Evolutionary conservation across 1,140 invertebrate species (phyloP).

Genomic region (Caenorhabditis inopinata): DNA sequence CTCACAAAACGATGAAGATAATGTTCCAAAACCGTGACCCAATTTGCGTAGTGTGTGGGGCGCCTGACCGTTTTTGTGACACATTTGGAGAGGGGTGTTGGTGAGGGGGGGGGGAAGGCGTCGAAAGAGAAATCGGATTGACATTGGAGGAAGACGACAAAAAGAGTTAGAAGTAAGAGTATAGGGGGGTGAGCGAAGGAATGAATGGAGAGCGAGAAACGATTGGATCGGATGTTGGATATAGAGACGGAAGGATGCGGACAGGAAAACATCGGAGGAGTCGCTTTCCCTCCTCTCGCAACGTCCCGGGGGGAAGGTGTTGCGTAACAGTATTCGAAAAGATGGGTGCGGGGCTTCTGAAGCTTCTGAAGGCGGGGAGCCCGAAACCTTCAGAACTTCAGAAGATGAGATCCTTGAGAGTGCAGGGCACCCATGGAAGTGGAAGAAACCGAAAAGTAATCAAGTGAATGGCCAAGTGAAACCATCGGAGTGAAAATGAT

Average conservation of each 20-base stretch:
- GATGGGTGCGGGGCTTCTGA: too few relatives aligned
- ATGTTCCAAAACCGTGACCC: slow-evolving; percentile 32
- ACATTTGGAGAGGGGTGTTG: slow-evolving; percentile 28
- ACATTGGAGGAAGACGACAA: not conserved
- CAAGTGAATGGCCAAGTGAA: not conserved
- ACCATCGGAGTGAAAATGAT: slow-evolving; percentile 1
- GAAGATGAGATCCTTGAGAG: too few relatives aligned
- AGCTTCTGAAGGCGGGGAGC: too few relatives aligned
- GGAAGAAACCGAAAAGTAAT: not conserved
- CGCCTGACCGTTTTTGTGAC: slow-evolving; percentile 31
- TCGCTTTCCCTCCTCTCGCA: too few relatives aligned
- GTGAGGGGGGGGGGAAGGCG: not conserved
- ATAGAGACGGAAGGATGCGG: not conserved
- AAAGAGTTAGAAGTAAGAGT: not conserved
- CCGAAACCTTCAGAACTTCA: too few relatives aligned
- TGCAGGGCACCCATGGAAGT: too few relatives aligned
- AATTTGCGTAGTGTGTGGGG: not conserved
- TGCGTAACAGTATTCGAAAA: too few relatives aligned
- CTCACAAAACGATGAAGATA: slow-evolving; percentile 14
- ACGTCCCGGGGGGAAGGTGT: too few relatives aligned
- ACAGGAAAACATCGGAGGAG: too few relatives aligned
- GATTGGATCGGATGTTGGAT: too few relatives aligned
- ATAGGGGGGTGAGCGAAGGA: not conserved
- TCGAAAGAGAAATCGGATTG: slow-evolving; percentile 34
- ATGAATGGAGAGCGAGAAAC: not conserved